These are phyloP conservation scores for Augochlorella aurata DNA, from an alignment of 2,888 invertebrate genomes.

Conservation along the genomic window DNA sequence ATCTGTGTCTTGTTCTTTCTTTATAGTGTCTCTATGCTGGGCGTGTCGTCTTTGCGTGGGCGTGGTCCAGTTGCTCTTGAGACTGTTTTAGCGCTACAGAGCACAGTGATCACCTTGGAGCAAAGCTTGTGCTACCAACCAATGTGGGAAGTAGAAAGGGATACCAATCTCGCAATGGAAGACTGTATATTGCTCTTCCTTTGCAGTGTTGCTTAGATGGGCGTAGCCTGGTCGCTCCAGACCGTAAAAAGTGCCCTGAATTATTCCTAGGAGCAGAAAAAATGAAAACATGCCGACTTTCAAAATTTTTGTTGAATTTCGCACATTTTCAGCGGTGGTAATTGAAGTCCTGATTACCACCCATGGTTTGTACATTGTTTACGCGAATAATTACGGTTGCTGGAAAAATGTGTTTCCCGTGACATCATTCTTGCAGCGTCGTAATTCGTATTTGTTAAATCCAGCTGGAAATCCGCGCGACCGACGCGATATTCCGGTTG, in stretches of 20 bases:
- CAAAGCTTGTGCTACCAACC: background rate
- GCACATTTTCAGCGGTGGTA: too few relatives aligned
- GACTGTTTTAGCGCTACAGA: background rate
- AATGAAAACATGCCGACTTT: too few relatives aligned
- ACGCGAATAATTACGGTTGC: too few relatives aligned
- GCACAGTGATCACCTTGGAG: too few relatives aligned
- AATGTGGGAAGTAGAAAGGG: background rate
- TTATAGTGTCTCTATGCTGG: too few relatives aligned
- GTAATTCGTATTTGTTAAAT: too few relatives aligned
- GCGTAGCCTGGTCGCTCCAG: background rate
- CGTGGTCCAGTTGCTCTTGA: background rate
- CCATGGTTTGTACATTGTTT: background rate
- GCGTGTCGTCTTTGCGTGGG: background rate
- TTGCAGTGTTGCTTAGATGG: background rate
- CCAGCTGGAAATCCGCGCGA: too few relatives aligned
- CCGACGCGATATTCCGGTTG: background rate
- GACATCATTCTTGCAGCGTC: too few relatives aligned
- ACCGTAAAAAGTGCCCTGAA: background rate
- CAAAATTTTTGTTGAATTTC: too few relatives aligned
- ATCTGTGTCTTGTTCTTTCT: too few relatives aligned
- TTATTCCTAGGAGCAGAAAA: background rate
- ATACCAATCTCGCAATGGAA: background rate
- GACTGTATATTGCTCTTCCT: background rate
- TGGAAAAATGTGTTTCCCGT: too few relatives aligned
- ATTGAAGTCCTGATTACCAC: background rate